Conservation (phyloP, 1,140 invertebrate genomes). For the Frieseomelitta varia region DNA sequence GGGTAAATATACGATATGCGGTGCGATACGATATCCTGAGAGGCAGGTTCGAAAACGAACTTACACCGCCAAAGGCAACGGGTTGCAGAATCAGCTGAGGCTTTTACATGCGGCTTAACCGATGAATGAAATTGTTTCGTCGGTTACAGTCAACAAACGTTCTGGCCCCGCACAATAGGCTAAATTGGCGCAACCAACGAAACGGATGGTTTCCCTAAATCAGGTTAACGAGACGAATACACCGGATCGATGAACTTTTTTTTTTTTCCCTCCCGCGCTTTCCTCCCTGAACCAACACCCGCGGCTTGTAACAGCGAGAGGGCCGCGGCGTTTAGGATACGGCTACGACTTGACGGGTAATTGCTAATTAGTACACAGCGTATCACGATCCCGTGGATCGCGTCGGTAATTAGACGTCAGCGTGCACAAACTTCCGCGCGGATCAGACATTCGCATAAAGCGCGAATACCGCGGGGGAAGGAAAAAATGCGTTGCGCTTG, state of each 20-base stretch:
- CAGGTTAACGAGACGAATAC: slow-evolving; percentile 64
- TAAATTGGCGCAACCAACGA: slow-evolving; percentile 37
- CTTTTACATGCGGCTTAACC: slow-evolving; percentile 53
- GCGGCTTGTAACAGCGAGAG: slow-evolving; percentile 1
- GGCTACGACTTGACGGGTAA: slow-evolving; percentile 59
- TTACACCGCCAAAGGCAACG: slow-evolving; percentile 9
- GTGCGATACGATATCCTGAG: background rate
- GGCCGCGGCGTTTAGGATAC: slow-evolving; percentile 25
- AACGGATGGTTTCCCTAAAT: slow-evolving; percentile 62
- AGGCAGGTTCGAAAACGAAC: slow-evolving; percentile 6
- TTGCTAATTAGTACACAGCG: slow-evolving; percentile 64
- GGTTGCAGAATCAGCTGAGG: slow-evolving; percentile 36
- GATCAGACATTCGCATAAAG: slow-evolving; percentile 29
- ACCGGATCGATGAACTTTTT: slow-evolving; percentile 57
- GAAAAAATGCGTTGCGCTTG: background rate
- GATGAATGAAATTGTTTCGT: slow-evolving; percentile 63
- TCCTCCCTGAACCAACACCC: background rate
- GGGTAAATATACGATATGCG: background rate
- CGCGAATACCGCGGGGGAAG: background rate
- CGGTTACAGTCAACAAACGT: slow-evolving; percentile 55
- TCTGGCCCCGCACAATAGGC: slow-evolving; percentile 37
- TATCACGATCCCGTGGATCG: slow-evolving; percentile 46
- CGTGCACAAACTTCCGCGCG: slow-evolving; percentile 30
- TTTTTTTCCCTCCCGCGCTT: background rate
- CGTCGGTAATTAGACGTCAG: slow-evolving; percentile 60